Evolutionary conservation across 2,797 vertebrate species (phyloP), one percentile per base, ranked within the genome.

Genomic region (Periophthalmus magnuspinnatus): DNA sequence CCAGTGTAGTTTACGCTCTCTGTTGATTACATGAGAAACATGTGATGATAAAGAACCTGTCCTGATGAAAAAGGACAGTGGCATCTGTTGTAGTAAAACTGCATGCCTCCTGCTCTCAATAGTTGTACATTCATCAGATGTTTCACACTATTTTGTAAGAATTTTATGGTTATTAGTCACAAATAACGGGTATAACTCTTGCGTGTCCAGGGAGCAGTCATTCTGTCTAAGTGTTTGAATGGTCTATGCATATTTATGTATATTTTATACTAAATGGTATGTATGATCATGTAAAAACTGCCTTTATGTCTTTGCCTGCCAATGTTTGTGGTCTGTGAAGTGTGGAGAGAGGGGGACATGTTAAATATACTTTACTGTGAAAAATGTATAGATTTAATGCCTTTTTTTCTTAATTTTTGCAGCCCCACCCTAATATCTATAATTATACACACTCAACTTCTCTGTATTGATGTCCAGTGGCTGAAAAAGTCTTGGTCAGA

Each of bases 261-360:
- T 72, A 68, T 85, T 89, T 90, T 89, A 75, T 85, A 84, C 85
- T 71, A 87, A 86, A 91, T 91, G 86, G 72, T 87, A 75, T 83
- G 72, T 78, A 74, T 82, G 62, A 77, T 78, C 57, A 77, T 71
- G 72, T 81, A 60, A 36, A 55, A 68, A 83, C 85, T 89, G 92
- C 90, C 90, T 92, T 81, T 69, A 83, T 92, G 88, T 91, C 82
- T 87, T 80, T 91, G 90, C 87, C 89, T 93, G 92, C 90, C 86
- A 90, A 89, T 90, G 74, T 84, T 82, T 90, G 91, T 93, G 82
- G 79, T 72, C 78, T 86, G 84, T 68, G 61, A 75, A 83, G 74
- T 76, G 67, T 84, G 75, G 61, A 69, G 62, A 69, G 58, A 68
- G 78, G 54, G 68, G 68, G n/a, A 67, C 57, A 81, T 76, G 91